Percentiles rank a stretch among this genome's conserved stretches.
Conservation (phyloP, 2,113 vertebrate genomes). For the Numida meleagris region DNA sequence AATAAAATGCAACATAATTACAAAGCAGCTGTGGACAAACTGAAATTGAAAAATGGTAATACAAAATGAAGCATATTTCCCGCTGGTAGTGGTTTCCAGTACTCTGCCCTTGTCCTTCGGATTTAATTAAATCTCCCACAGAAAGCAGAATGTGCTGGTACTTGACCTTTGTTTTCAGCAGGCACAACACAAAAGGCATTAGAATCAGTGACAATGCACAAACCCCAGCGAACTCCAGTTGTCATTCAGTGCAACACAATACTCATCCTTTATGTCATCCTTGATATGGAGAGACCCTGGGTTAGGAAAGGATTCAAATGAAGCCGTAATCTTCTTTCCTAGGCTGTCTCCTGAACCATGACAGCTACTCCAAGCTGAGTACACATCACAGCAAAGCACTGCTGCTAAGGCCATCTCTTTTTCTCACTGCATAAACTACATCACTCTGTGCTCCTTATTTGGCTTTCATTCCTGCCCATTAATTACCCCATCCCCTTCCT, state of each 20-base stretch:
- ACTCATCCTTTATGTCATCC: constrained; percentile 1
- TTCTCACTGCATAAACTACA: not conserved
- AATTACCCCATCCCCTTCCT: not conserved
- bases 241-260: not conserved
- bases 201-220: constrained; percentile 68
- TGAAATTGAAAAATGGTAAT: not conserved
- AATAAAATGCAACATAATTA: not conserved
- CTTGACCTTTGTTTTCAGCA: constrained; percentile 66
- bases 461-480: constrained; percentile 41
- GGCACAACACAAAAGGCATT: constrained; percentile 54
- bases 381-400: not conserved
- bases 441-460: not conserved
- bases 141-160: constrained; percentile 66
- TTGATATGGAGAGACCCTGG: constrained; percentile 8
- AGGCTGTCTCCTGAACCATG: not conserved
- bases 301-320: constrained; percentile 38
- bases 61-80: constrained; percentile 9
- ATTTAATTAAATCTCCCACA: constrained; percentile 62
- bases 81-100: constrained; percentile 44
- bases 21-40: not conserved
- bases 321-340: constrained; percentile 2
- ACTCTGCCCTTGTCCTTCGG: constrained; percentile 64
- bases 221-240: constrained; percentile 15
- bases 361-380: not conserved
- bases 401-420: not conserved